Conservation (phyloP, 2,888 invertebrate species). For the Saturnia japonica region DNA sequence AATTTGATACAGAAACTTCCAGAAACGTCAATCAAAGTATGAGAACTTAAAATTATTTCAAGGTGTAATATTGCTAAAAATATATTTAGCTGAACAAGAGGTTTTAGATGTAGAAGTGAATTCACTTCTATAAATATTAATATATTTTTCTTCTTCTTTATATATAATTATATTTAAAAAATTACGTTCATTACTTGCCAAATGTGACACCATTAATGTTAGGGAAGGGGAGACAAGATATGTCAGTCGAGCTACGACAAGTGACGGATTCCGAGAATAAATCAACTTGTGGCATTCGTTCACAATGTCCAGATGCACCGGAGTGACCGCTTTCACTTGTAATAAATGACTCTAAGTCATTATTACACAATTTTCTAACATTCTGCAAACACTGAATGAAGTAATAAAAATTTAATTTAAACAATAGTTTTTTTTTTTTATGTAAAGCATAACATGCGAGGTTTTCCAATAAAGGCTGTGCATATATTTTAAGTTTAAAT, state of each 20-base stretch:
- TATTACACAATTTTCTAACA: neutral
- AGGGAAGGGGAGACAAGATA: conserved; percentile 60
- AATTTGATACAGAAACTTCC: neutral
- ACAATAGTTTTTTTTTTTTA: neutral
- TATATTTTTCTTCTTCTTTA: too few relatives aligned
- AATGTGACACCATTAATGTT: conserved; percentile 47
- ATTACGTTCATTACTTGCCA: conserved; percentile 18
- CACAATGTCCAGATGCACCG: conserved; percentile 58
- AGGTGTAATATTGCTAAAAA: neutral
- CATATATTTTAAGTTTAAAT: neutral
- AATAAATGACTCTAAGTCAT: conserved; percentile 25
- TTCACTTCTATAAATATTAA: too few relatives aligned
- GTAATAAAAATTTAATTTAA: neutral
- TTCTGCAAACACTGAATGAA: conserved; percentile 23
- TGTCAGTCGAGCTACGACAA: conserved; percentile 61
- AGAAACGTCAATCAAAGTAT: neutral
- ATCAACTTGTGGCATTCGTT: conserved; percentile 65
- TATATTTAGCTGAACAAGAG: neutral
- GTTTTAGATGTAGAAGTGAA: neutral
- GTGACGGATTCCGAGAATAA: conserved; percentile 77
- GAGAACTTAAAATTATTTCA: neutral
- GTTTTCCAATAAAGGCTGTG: neutral
- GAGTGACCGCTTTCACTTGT: conserved; percentile 38
- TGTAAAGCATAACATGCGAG: neutral
- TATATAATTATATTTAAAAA: conserved; percentile 18